Conservation (phyloP, 2,888 invertebrate species). For the Trachelus troglodyta region DNA sequence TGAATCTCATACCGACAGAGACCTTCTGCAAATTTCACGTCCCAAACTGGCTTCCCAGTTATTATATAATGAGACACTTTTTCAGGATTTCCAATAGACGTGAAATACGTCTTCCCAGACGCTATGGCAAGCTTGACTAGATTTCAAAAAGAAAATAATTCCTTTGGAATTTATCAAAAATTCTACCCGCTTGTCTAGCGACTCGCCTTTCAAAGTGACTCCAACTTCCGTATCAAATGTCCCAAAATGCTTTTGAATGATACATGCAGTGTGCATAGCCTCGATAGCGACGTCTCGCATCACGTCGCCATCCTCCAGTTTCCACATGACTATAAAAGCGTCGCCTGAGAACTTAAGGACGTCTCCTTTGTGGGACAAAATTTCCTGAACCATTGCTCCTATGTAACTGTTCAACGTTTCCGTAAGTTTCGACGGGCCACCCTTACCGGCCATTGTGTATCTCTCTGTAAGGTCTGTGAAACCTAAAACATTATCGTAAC, state of each 20-base stretch:
- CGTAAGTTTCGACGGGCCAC: constrained; percentile 78
- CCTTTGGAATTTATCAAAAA: no score
- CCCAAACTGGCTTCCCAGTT: constrained; percentile 74
- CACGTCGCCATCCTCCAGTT: constrained; percentile 67
- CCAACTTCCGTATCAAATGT: constrained; percentile 73
- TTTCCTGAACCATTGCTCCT: constrained; percentile 78
- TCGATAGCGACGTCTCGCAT: constrained; percentile 74
- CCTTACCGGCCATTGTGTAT: constrained; percentile 74
- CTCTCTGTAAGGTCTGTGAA: constrained; percentile 76
- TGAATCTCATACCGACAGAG: constrained; percentile 47
- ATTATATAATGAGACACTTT: constrained; percentile 71
- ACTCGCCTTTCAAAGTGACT: constrained; percentile 71
- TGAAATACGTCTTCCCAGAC: constrained; percentile 71
- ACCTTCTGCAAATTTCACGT: constrained; percentile 66
- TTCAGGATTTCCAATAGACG: constrained; percentile 69
- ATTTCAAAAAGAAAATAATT: not conserved
- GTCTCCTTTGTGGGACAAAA: constrained; percentile 74
- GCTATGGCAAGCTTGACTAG: constrained; percentile 75
- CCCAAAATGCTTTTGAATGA: constrained; percentile 76
- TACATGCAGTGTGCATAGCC: constrained; percentile 76
- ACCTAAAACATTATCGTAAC: constrained; percentile 61
- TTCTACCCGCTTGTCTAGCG: no score
- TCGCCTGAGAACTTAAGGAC: constrained; percentile 77
- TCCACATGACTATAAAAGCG: constrained; percentile 77
- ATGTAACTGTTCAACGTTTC: constrained; percentile 78